Percentiles rank a stretch among this genome's conserved stretches.
These are phyloP conservation scores for Anolis apletophallus DNA, from an alignment of 2,797 vertebrate species.

Conservation along the genomic window DNA sequence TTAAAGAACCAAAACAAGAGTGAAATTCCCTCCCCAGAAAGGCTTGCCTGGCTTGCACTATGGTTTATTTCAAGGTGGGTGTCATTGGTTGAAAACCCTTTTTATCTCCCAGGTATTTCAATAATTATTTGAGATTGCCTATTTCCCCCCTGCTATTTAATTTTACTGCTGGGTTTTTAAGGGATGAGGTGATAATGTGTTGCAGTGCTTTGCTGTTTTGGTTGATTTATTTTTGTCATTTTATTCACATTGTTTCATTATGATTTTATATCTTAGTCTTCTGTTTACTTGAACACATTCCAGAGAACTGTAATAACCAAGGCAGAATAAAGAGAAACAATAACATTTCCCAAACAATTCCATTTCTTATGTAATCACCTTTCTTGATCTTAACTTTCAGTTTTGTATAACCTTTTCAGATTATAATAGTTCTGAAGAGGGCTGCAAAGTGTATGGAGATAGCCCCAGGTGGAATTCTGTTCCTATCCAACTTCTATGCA, in stretches of 20 bases:
- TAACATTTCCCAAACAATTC: background rate
- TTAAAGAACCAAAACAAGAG: no score
- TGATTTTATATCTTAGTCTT: background rate
- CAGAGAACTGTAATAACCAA: background rate
- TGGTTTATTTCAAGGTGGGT: background rate
- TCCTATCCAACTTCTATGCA: background rate
- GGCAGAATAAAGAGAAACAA: background rate
- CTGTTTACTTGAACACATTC: background rate
- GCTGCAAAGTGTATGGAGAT: background rate
- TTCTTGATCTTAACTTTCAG: slow-evolving; percentile 1
- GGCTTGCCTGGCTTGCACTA: background rate
- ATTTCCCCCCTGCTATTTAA: background rate
- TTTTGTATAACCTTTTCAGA: background rate
- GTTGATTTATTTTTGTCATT: background rate
- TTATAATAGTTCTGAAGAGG: background rate
- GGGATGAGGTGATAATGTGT: background rate
- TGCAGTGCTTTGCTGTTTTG: background rate
- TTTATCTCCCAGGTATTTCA: background rate
- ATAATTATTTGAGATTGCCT: background rate
- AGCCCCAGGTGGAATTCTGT: background rate
- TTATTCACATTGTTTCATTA: background rate
- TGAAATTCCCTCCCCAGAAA: background rate
- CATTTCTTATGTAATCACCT: background rate
- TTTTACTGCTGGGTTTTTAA: background rate
- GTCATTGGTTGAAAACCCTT: background rate